A percentile compares a stretch with the other conserved stretches of the same genome.
Conservation (phyloP, 2,888 invertebrate species). For the Aleiodes alternator region DNA sequence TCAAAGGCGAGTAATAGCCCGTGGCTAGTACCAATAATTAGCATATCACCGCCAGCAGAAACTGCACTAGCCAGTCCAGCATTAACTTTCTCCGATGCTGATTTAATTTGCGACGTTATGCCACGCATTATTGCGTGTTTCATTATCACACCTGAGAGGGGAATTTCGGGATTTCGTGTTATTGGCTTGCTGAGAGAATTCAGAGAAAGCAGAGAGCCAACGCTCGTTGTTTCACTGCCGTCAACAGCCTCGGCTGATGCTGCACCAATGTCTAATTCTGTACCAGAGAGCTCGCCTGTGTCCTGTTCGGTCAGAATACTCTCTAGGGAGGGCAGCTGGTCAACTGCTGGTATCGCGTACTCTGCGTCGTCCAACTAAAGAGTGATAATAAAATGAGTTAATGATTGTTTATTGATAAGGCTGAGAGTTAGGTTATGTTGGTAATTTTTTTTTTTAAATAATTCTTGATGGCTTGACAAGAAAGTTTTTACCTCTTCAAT, state of each 20-base stretch:
- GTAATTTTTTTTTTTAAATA: slow-evolving; percentile 4
- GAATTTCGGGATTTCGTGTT: slow-evolving; percentile 69
- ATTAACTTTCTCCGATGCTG: slow-evolving; percentile 91
- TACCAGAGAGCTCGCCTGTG: slow-evolving; percentile 80
- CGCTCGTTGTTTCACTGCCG: slow-evolving; percentile 77
- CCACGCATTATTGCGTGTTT: slow-evolving; percentile 90
- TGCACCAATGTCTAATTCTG: slow-evolving; percentile 73
- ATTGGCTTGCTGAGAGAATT: slow-evolving; percentile 70
- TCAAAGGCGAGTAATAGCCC: slow-evolving; percentile 93
- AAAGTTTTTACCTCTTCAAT: slow-evolving; percentile 80
- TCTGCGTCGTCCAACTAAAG: slow-evolving; percentile 87
- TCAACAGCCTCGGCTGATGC: slow-evolving; percentile 66
- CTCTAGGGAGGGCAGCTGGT: slow-evolving; percentile 86
- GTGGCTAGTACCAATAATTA: slow-evolving; percentile 96
- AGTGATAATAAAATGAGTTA: slow-evolving; percentile 23
- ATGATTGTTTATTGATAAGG: slow-evolving; percentile 5
- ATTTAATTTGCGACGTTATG: slow-evolving; percentile 90
- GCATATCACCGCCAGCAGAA: slow-evolving; percentile 84
- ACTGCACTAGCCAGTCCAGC: slow-evolving; percentile 92
- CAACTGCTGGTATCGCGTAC: slow-evolving; percentile 87
- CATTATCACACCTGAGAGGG: slow-evolving; percentile 81
- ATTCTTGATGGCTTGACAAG: not conserved
- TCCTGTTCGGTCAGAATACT: slow-evolving; percentile 88
- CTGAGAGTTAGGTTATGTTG: slow-evolving; percentile 8
- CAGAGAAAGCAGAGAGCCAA: slow-evolving; percentile 77